Base-by-base conservation (phyloP, 2,797 vertebrate species). In the Glossophaga mutica region DNA sequence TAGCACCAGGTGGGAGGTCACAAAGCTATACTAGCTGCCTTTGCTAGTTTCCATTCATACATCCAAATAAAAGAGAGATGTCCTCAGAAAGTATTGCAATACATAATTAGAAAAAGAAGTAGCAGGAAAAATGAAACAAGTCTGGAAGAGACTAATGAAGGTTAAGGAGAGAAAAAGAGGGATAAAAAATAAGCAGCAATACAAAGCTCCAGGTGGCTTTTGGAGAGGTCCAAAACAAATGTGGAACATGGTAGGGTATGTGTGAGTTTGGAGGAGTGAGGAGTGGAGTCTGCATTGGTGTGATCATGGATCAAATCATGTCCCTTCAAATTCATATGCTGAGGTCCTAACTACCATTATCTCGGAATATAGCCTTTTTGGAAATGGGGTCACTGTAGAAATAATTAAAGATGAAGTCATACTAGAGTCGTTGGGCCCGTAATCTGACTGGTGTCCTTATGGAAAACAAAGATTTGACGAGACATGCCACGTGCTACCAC, bases 11-110 rank as follows among this genome's bases (percentile, higher is more conserved):
- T 83, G 29, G 62, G 67, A 91, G 37, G 44, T 78, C 39, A 94
- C 71, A 94, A 91, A 89, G 19, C 34, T 11, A 10, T 26, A 48
- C 81, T 52, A 87, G 57, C 37, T 52, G 29, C 57, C 68, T 96
- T 94, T 67, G 88, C 59, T 68, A 87, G 48, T 83, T 96, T 94
- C 55, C 65, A 44, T 50, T 84, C 10, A 37, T 48, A 37, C 4
- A 62, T 68, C 39, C 46, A 82, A 85, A 95, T 1, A 15, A 90
- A 82, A 92, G 19, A 70, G 1, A 39, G 55, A 84, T 87, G 29
- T 15, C 70, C 67, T 59, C 26, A 82, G 91, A 91, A 93, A 94
- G 92, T 77, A 95, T 1, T 90, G 12, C 68, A 92, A 77, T 32
- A 90, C 37, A 29, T 79, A 92, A 87, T 50, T 79, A 84, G 67